These are phyloP conservation scores for Peromyscus nudipes DNA, from an alignment of 2,797 vertebrate genomes.

Conservation along the genomic window DNA sequence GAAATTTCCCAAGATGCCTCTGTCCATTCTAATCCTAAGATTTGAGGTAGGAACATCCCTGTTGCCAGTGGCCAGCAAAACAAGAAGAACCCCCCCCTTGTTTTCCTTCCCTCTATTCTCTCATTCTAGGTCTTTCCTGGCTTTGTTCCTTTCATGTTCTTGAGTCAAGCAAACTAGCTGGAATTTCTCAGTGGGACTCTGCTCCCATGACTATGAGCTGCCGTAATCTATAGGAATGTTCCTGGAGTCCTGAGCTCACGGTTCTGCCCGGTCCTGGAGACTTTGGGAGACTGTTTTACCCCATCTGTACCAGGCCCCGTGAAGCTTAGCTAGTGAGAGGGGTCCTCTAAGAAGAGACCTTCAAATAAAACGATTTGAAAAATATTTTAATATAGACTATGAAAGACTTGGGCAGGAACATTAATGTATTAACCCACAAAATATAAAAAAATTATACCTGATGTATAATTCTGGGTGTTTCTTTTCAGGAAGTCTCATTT, in stretches of 20 bases:
- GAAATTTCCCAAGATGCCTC: neutral
- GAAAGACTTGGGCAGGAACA: neutral
- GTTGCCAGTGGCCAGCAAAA: neutral
- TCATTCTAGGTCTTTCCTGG: neutral
- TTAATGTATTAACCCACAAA: neutral
- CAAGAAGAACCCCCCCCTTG: neutral
- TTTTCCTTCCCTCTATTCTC: neutral
- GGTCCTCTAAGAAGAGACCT: neutral
- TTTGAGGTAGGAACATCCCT: neutral
- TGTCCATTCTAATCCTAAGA: neutral
- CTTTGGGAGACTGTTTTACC: neutral
- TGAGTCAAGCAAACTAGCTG: neutral
- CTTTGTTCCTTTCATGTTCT: neutral
- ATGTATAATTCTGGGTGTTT: slow-evolving; percentile 50
- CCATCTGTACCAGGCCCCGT: slow-evolving; percentile 5
- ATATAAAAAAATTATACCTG: neutral
- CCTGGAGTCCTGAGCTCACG: neutral
- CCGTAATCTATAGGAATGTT: neutral
- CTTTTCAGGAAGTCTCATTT: slow-evolving; percentile 45
- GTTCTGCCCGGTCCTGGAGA: neutral
- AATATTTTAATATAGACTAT: slow-evolving; percentile 51
- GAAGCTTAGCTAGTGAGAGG: neutral
- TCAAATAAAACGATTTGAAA: slow-evolving; percentile 54
- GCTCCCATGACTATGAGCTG: neutral
- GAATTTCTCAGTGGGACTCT: slow-evolving; percentile 55